Evolutionary conservation across 2,888 invertebrate species (phyloP).

Genomic region (Homarus gammarus): DNA sequence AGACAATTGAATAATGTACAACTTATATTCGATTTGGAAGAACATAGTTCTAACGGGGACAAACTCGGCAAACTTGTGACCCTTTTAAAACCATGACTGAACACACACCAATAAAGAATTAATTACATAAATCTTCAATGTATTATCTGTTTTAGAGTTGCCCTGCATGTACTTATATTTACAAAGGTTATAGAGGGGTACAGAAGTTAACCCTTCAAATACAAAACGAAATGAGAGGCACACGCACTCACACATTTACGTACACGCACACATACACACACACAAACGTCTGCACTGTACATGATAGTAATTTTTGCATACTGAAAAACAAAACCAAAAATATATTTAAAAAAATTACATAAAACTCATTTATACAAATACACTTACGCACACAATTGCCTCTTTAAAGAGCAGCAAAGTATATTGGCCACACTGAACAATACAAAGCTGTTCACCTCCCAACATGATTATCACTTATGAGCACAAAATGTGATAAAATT

Average conservation of each 20-base stretch:
- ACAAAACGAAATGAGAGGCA: conserved; percentile 36
- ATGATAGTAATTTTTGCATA: neutral
- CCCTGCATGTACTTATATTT: conserved; percentile 53
- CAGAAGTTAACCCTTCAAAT: conserved; percentile 30
- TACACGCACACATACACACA: neutral
- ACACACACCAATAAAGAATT: conserved; percentile 40
- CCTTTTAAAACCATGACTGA: conserved; percentile 45
- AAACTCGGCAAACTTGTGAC: conserved; percentile 51
- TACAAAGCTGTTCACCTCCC: neutral
- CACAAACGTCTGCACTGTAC: neutral
- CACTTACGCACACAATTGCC: conserved; percentile 11
- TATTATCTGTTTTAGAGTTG: conserved; percentile 42
- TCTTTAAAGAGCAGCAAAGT: conserved; percentile 5
- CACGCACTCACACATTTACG: conserved; percentile 31
- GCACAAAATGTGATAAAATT: neutral
- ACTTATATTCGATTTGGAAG: conserved; percentile 48
- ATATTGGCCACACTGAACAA: neutral
- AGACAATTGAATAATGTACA: conserved; percentile 45
- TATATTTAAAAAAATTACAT: neutral
- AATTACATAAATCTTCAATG: conserved; percentile 40
- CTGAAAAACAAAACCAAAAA: neutral
- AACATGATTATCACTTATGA: neutral
- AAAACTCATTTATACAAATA: conserved; percentile 14
- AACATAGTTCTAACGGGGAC: conserved; percentile 58
- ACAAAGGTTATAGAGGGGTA: conserved; percentile 40